Conservation (phyloP, 2,113 vertebrate species). For the Rousettus leschenaultii region DNA sequence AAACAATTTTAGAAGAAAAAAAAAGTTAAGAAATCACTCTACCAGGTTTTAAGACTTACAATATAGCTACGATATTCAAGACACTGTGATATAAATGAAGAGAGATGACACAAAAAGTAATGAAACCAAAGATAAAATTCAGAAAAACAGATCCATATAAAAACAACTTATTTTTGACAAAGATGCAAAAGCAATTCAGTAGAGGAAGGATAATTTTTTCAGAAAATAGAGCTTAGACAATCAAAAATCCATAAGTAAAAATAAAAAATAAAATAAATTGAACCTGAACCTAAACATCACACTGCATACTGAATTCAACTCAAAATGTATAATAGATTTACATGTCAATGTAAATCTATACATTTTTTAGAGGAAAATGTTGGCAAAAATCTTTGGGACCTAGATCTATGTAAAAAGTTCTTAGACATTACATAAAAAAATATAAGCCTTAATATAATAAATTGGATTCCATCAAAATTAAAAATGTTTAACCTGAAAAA, state of each 20-base stretch:
- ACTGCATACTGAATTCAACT: neutral
- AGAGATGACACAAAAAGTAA: neutral
- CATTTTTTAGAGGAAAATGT: neutral
- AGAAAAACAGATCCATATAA: neutral
- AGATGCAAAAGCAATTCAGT: neutral
- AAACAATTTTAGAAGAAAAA: neutral
- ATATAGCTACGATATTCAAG: neutral
- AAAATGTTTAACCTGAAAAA: neutral
- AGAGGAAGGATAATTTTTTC: neutral
- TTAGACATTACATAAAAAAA: neutral
- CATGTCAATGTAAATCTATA: neutral
- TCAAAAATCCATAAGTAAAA: neutral
- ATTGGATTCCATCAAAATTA: neutral
- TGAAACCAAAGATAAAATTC: neutral
- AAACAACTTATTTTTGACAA: neutral
- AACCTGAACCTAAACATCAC: neutral
- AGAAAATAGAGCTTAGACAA: neutral
- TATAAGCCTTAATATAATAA: neutral
- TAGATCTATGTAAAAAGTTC: neutral
- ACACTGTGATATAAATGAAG: neutral
- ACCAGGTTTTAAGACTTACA: neutral
- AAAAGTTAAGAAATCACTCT: neutral
- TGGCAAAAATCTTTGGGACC: neutral
- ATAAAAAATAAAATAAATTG: neutral
- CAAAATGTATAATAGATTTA: neutral